Percentiles rank a stretch among this genome's conserved stretches.
Conservation (phyloP, 2,797 vertebrate genomes). For the Galago senegalensis region DNA sequence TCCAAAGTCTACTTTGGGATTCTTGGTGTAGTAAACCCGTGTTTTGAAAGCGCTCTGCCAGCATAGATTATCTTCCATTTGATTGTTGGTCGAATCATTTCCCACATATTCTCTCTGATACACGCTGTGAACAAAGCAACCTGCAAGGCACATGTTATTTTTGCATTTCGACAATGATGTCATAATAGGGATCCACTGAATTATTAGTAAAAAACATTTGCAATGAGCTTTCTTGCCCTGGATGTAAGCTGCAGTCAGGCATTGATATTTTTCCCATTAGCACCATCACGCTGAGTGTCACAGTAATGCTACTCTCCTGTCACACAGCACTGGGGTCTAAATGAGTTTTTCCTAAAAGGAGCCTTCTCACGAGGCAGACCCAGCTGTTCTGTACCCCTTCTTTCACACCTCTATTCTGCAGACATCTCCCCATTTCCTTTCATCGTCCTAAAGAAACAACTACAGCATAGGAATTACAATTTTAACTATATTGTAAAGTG, state of each 20-base stretch:
- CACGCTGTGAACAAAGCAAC: not conserved
- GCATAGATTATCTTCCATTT: not conserved
- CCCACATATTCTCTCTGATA: not conserved
- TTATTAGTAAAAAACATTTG: slow-evolving; percentile 14
- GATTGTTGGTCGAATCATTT: not conserved
- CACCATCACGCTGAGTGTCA: not conserved
- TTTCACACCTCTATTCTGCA: not conserved
- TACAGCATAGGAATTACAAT: slow-evolving; percentile 5
- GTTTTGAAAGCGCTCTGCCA: not conserved
- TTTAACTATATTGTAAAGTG: slow-evolving; percentile 56
- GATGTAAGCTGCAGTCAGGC: not conserved
- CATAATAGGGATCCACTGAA: not conserved
- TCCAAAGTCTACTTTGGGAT: not conserved
- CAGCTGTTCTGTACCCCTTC: slow-evolving; percentile 16
- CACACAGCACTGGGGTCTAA: slow-evolving; percentile 20
- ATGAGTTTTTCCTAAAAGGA: slow-evolving; percentile 37
- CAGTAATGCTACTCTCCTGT: not conserved
- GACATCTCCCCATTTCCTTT: slow-evolving; percentile 48
- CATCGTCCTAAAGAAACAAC: slow-evolving; percentile 72
- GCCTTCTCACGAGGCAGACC: not conserved
- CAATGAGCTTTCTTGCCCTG: not conserved
- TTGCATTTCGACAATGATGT: not conserved
- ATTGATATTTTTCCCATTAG: not conserved
- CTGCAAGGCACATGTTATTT: not conserved
- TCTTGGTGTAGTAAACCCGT: not conserved